A percentile compares a stretch with the other conserved stretches of the same genome.
Evolutionary conservation across 2,113 vertebrate genomes (phyloP).

Genomic region (Oryzias javanicus): DNA sequence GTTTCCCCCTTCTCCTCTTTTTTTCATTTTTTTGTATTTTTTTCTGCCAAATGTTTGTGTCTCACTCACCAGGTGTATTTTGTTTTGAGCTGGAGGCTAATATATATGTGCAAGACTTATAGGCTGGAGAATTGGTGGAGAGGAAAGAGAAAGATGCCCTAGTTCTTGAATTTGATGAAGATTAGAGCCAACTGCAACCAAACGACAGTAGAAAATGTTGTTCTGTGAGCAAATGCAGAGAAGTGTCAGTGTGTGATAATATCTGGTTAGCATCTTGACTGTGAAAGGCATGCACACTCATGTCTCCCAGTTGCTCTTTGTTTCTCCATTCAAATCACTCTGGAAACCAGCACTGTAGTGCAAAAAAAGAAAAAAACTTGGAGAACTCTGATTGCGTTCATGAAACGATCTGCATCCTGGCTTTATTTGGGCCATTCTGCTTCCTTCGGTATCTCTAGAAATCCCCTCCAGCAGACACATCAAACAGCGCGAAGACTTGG

Average conservation of each 20-base stretch:
- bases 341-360: conserved; percentile 15
- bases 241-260: background rate
- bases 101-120: conserved; percentile 40
- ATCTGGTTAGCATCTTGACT: conserved; percentile 33
- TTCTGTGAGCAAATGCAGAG: conserved; percentile 18
- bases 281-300: conserved; percentile 21
- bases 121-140: background rate
- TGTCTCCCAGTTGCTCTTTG: conserved; percentile 20
- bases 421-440: conserved; percentile 42
- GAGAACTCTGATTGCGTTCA: conserved; percentile 34
- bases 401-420: conserved; percentile 39
- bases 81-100: conserved; percentile 57
- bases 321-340: conserved; percentile 9
- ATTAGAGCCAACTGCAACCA: conserved; percentile 58
- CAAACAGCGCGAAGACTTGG: conserved; percentile 32
- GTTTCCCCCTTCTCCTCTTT: background rate
- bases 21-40: conserved; percentile 7
- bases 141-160: conserved; percentile 48
- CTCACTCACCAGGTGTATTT: conserved; percentile 69
- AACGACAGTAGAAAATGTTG: conserved; percentile 49
- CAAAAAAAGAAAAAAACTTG: conserved; percentile 33
- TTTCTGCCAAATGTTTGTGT: conserved; percentile 35
- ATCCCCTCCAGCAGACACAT: conserved; percentile 48
- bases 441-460: conserved; percentile 36
- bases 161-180: conserved; percentile 52